Conservation (phyloP, 2,113 vertebrate genomes). For the Solenodon paradoxus region DNA sequence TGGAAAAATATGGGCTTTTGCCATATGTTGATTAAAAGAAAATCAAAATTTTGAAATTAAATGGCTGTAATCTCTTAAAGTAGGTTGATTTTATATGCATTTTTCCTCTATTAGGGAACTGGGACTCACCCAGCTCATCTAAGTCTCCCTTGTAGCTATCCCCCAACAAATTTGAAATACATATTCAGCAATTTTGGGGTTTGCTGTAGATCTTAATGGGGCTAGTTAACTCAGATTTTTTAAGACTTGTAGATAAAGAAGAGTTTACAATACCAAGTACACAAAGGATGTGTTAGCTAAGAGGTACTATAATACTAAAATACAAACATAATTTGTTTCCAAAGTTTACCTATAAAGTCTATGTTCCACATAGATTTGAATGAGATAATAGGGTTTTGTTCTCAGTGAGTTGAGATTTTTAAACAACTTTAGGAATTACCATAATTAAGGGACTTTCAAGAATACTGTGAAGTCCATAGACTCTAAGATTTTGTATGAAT, state of each 20-base stretch:
- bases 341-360: background rate
- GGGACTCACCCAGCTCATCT: accelerated
- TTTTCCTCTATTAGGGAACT: background rate
- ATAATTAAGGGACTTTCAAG: background rate
- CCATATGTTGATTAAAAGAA: background rate
- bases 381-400: background rate
- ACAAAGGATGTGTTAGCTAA: background rate
- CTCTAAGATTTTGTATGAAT: background rate
- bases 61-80: background rate
- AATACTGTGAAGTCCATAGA: background rate
- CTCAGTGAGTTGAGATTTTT: background rate
- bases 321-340: background rate
- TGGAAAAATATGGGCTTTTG: background rate
- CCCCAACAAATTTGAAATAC: background rate
- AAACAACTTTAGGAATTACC: background rate
- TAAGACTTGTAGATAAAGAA: background rate
- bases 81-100: background rate
- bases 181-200: background rate
- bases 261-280: background rate
- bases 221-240: background rate
- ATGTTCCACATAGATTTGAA: background rate
- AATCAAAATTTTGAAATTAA: background rate
- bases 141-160: background rate
- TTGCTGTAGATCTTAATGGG: background rate
- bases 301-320: background rate